phyloP scores from a whole-genome alignment of 1,140 invertebrate genomes.

The Druon quercuslanigerum region DNA sequence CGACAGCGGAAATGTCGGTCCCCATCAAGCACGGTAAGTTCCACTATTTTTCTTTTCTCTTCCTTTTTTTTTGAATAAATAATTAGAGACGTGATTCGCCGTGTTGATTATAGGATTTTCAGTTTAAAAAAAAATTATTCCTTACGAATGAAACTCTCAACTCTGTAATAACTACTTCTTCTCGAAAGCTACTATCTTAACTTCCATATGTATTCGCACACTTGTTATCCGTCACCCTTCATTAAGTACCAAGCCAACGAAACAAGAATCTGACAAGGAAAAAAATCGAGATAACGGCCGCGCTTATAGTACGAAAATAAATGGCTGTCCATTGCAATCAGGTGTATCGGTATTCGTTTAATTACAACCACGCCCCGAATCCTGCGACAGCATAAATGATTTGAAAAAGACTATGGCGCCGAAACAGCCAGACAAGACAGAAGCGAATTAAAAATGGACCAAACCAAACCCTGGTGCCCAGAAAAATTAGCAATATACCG shows the following conservation, averaged over 20 bases:
- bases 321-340: constrained; percentile 25
- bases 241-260: constrained; percentile 19
- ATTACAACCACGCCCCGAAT: constrained; percentile 12
- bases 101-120: too few species aligned
- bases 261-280: constrained; percentile 19
- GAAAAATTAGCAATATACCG: too few species aligned
- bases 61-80: too few species aligned
- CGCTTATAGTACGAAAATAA: constrained; percentile 8
- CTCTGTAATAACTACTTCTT: not conserved
- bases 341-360: constrained; percentile 16
- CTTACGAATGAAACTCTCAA: too few species aligned
- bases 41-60: not conserved
- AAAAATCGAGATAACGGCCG: constrained; percentile 7
- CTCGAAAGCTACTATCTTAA: not conserved
- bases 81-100: too few species aligned
- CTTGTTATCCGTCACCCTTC: constrained; percentile 19
- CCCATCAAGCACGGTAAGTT: constrained; percentile 81
- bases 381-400: constrained; percentile 11
- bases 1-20: constrained; percentile 84
- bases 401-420: not conserved
- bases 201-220: not conserved
- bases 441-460: not conserved
- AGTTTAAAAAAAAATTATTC: too few species aligned
- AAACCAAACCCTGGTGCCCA: not conserved
- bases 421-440: not conserved